Percentiles rank a stretch among this genome's conserved stretches.
These are phyloP conservation scores for Ochropleura plecta DNA, from an alignment of 2,888 invertebrate species.

Conservation along the genomic window DNA sequence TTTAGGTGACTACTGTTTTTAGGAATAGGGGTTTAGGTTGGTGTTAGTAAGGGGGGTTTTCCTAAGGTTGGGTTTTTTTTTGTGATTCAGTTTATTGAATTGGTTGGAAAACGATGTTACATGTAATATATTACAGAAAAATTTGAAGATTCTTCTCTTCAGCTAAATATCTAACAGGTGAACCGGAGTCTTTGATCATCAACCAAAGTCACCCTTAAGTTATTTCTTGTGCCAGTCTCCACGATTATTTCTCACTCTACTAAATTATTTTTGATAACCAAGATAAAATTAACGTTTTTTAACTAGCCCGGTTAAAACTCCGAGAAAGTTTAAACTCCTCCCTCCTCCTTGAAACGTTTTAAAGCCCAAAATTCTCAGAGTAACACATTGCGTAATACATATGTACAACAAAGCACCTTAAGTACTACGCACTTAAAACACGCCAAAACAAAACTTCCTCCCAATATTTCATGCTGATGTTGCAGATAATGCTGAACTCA, in stretches of 20 bases:
- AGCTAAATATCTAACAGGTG: neutral
- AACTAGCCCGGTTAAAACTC: neutral
- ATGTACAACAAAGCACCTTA: conserved; percentile 42
- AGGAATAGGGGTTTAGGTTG: neutral
- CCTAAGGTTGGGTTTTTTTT: neutral
- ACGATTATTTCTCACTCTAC: neutral
- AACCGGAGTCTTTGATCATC: neutral
- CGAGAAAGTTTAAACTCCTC: neutral
- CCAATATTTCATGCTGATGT: conserved; percentile 54
- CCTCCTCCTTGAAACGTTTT: conserved; percentile 12
- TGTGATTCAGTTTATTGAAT: neutral
- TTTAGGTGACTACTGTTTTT: conserved; percentile 25
- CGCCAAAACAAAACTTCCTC: conserved; percentile 51
- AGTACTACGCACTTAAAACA: conserved; percentile 53
- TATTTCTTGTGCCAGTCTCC: neutral
- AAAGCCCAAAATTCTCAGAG: conserved; percentile 22
- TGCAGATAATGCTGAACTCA: conserved; percentile 51
- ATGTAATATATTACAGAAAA: neutral
- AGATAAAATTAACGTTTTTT: neutral
- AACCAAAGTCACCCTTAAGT: neutral
- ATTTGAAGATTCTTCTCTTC: neutral
- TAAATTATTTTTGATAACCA: neutral
- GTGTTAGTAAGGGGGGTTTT: conserved; percentile 1
- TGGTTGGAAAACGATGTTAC: neutral
- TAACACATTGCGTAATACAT: conserved; percentile 25